These are phyloP conservation scores for Fukomys damarensis DNA, from an alignment of 2,113 vertebrate species.

Conservation along the genomic window DNA sequence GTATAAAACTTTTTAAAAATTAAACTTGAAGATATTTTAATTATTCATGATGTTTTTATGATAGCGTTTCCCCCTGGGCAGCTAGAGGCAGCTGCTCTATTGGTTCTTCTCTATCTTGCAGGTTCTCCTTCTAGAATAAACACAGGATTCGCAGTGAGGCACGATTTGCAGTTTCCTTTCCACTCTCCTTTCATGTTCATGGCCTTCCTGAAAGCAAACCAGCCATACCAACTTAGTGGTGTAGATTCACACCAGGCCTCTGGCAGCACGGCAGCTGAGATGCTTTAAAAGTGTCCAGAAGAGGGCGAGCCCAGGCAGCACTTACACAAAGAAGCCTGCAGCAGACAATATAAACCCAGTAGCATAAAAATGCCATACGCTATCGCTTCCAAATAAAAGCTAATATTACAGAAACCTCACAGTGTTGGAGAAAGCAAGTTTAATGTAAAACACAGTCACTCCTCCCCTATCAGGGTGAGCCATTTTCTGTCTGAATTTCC, in stretches of 20 bases:
- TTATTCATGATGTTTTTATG: constrained; percentile 45
- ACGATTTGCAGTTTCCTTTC: neutral
- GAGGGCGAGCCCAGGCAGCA: constrained; percentile 57
- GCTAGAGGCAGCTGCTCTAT: constrained; percentile 62
- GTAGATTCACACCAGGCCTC: constrained; percentile 56
- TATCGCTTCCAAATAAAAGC: constrained; percentile 89
- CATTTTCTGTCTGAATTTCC: constrained; percentile 71
- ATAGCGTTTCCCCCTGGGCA: constrained; percentile 18
- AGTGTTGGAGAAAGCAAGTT: constrained; percentile 87
- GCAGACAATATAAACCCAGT: constrained; percentile 83
- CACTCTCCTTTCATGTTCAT: neutral
- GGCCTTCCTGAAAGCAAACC: neutral
- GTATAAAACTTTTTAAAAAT: constrained; percentile 68
- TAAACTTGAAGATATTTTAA: constrained; percentile 59
- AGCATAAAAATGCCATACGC: constrained; percentile 87
- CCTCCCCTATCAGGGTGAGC: constrained; percentile 78
- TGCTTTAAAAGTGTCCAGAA: constrained; percentile 86
- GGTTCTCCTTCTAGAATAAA: constrained; percentile 69
- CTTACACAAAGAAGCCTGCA: constrained; percentile 79
- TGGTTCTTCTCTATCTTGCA: constrained; percentile 32
- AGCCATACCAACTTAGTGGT: neutral
- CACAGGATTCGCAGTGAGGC: constrained; percentile 60
- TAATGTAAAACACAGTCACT: constrained; percentile 79
- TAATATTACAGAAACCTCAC: constrained; percentile 85
- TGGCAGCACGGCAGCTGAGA: constrained; percentile 64